A percentile compares a stretch with the other conserved stretches of the same genome.
Evolutionary conservation across 2,888 invertebrate genomes (phyloP).

Genomic region (Epiperipatus broadwayi): DNA sequence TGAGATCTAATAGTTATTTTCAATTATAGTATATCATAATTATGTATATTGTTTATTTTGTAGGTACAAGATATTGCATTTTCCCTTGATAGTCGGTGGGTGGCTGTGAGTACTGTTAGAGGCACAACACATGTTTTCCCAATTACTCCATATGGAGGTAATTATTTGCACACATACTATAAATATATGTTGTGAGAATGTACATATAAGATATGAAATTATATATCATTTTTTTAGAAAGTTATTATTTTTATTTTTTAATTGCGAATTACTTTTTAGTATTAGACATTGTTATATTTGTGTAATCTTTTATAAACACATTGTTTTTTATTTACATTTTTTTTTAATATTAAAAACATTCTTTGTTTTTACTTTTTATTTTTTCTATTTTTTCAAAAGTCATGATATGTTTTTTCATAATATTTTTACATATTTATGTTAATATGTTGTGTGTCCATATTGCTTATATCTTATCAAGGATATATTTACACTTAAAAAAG

Average conservation of each 20-base stretch:
- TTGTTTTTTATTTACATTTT: no score
- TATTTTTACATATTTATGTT: no score
- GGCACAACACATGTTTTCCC: conserved; percentile 97
- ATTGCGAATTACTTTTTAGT: conserved; percentile 8
- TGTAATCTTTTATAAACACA: neutral
- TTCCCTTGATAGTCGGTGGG: conserved; percentile 80
- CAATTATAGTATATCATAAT: no score
- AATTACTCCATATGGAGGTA: conserved; percentile 76
- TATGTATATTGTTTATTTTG: conserved; percentile 15
- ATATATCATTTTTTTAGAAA: neutral
- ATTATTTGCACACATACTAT: conserved; percentile 15
- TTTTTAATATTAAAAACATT: no score
- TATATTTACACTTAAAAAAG: no score
- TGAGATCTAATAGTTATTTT: no score
- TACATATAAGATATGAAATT: neutral
- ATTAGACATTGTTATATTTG: conserved; percentile 8
- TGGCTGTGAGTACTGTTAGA: conserved; percentile 77
- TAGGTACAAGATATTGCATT: conserved; percentile 64
- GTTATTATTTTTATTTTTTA: neutral
- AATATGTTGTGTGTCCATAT: no score
- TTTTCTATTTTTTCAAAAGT: no score
- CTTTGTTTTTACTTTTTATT: no score
- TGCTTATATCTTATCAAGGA: no score
- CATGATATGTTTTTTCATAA: no score
- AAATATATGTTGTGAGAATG: no score